Conservation (phyloP, 2,888 invertebrate species). For the Drosophila paramelanica region DNA sequence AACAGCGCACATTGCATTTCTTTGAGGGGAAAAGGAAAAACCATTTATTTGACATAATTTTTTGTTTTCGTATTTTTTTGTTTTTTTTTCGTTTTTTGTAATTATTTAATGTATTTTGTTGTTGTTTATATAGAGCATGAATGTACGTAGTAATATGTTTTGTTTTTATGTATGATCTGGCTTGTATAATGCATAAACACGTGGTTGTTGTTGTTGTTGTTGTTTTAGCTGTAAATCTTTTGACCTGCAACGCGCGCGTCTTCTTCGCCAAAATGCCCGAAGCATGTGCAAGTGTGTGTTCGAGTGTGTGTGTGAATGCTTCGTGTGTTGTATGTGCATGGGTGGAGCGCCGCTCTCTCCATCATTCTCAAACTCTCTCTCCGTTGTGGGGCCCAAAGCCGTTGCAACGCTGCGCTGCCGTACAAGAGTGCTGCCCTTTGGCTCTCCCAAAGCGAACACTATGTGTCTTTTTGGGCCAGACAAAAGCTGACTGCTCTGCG, state of each 20-base stretch:
- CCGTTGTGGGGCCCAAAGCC: slow-evolving; percentile 63
- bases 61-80: slow-evolving; percentile 45
- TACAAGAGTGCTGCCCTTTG: slow-evolving; percentile 1
- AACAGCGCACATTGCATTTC: slow-evolving; percentile 37
- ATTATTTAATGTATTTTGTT: slow-evolving; percentile 61
- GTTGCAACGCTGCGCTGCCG: slow-evolving; percentile 55
- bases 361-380: slow-evolving; percentile 77
- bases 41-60: slow-evolving; percentile 80
- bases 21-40: slow-evolving; percentile 82
- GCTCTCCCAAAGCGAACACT: slow-evolving; percentile 39
- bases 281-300: slow-evolving; percentile 32
- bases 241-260: slow-evolving; percentile 33
- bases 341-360: slow-evolving; percentile 70
- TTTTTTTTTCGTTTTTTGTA: slow-evolving; percentile 45
- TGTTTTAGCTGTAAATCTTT: slow-evolving; percentile 40
- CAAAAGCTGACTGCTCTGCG: slow-evolving; percentile 42
- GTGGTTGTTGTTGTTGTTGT: slow-evolving; percentile 20
- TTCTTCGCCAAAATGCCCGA: slow-evolving; percentile 35
- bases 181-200: slow-evolving; percentile 69
- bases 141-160: slow-evolving; percentile 76
- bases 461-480: slow-evolving; percentile 41
- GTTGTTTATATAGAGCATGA: slow-evolving; percentile 77
- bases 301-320: slow-evolving; percentile 7
- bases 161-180: slow-evolving; percentile 65
- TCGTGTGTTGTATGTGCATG: slow-evolving; percentile 42